Evolutionary conservation across 2,888 invertebrate genomes (phyloP), one percentile per base, ranked within the genome.

Genomic region (Pandemis heparana): DNA sequence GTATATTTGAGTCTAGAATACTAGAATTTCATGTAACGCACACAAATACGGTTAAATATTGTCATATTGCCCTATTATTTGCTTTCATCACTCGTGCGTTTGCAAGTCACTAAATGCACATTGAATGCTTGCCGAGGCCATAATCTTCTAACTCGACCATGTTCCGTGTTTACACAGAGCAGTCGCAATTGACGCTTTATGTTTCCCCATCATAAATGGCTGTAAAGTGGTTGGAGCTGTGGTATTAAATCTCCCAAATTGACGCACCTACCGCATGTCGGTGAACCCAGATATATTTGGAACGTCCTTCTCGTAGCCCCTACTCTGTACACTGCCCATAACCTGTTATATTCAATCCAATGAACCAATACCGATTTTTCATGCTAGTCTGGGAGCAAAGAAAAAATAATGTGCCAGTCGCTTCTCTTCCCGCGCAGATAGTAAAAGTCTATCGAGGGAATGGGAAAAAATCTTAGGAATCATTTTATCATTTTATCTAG

Each of bases 261-360:
- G 48, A 64, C 64, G 64, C 64, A 48, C 32, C 64, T 46, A 64
- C 48, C 64, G 32, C 46, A 63, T 53, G 70, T 75, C 70, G 62
- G 74, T 67, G 70, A 74, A 75, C 75, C 64, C 66, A 69, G 75
- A 61, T 75, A 75, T 75, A 72, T 75, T 75, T 75, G 66, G 75
- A 69, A 48, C 72, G 75, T 71, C 71, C 75, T 72, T 69, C 75
- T 64, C 32, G 46, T 62, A 62, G 46, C 61, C 59, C 64, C 64
- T 48, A 56, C 59, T 41, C 59, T 39, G 18, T 43, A 14, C 67
- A 39, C 53, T 53, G 51, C 53, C 59, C 66, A 64, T 46, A 64
- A 23, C 46, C 46, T 48, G 48, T 32, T 18, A 64, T 46, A 48
- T 64, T 64, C 46, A 46, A 48, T 64, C 46, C 64, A 64, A 23